These are phyloP conservation scores for Lasioglossum albipes DNA, from an alignment of 1,140 invertebrate species.

Conservation along the genomic window DNA sequence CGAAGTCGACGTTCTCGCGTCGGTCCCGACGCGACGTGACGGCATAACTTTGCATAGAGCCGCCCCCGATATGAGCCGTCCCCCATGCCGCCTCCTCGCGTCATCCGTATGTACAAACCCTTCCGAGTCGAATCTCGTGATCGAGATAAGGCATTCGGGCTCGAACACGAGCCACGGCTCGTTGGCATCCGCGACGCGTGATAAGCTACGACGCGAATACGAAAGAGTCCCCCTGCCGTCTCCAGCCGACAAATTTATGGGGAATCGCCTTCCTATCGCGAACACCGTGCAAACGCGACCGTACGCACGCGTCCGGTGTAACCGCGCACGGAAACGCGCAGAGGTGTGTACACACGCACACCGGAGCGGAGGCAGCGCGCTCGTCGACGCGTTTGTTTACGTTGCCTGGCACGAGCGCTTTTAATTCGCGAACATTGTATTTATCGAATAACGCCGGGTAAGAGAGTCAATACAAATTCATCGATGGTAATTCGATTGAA, in stretches of 20 bases:
- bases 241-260: too few relatives aligned
- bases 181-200: slow-evolving; percentile 57
- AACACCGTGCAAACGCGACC: too few relatives aligned
- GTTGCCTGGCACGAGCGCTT: not conserved
- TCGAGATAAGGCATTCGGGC: slow-evolving; percentile 58
- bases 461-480: slow-evolving; percentile 8
- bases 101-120: slow-evolving; percentile 63
- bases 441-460: not conserved
- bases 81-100: slow-evolving; percentile 19
- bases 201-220: slow-evolving; percentile 64
- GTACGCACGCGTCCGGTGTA: too few relatives aligned
- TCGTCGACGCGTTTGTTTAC: slow-evolving; percentile 4
- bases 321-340: too few relatives aligned
- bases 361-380: too few relatives aligned
- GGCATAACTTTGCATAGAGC: slow-evolving; percentile 61
- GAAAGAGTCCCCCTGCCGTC: slow-evolving; percentile 35
- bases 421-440: slow-evolving; percentile 2
- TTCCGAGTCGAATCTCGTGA: slow-evolving; percentile 60
- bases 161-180: slow-evolving; percentile 46
- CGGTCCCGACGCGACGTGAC: slow-evolving; percentile 54
- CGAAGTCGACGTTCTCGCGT: slow-evolving; percentile 48
- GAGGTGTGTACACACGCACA: too few relatives aligned
- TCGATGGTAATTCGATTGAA: slow-evolving; percentile 13
- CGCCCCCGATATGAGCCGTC: slow-evolving; percentile 53
- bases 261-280: slow-evolving; percentile 35